phyloP scores from a whole-genome alignment of 1,140 invertebrate genomes.

The Schmidtea mediterranea region DNA sequence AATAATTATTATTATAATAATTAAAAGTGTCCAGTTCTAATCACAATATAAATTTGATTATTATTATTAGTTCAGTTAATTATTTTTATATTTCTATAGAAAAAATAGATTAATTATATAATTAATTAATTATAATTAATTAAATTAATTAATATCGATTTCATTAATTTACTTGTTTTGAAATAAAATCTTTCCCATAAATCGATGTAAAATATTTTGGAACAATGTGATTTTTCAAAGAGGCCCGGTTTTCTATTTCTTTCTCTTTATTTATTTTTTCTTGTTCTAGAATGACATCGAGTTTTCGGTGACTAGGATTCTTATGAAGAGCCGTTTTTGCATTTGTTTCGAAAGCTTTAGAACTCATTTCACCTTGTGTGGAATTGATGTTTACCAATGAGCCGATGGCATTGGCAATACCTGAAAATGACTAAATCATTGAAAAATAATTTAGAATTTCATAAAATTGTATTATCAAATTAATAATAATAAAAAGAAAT shows the following conservation, averaged over 20 bases:
- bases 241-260: conserved; percentile 13
- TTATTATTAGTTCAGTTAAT: no score
- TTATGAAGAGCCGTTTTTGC: conserved; percentile 15
- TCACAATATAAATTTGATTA: no score
- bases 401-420: conserved; percentile 13
- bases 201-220: conserved; percentile 23
- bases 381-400: conserved; percentile 17
- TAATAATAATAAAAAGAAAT: no score
- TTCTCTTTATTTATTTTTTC: conserved; percentile 16
- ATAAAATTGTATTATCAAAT: no score
- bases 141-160: no score
- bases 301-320: conserved; percentile 16
- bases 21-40: no score
- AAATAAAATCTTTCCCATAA: conserved; percentile 20
- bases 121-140: no score
- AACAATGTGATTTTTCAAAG: conserved; percentile 16
- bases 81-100: no score
- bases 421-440: conserved; percentile 1
- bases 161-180: conserved; percentile 8
- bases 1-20: no score
- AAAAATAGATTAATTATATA: no score
- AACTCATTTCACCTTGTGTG: no score
- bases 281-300: conserved; percentile 18
- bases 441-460: not conserved
- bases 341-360: conserved; percentile 8